phyloP scores from a whole-genome alignment of 2,113 vertebrate genomes.

The Cavia porcellus region DNA sequence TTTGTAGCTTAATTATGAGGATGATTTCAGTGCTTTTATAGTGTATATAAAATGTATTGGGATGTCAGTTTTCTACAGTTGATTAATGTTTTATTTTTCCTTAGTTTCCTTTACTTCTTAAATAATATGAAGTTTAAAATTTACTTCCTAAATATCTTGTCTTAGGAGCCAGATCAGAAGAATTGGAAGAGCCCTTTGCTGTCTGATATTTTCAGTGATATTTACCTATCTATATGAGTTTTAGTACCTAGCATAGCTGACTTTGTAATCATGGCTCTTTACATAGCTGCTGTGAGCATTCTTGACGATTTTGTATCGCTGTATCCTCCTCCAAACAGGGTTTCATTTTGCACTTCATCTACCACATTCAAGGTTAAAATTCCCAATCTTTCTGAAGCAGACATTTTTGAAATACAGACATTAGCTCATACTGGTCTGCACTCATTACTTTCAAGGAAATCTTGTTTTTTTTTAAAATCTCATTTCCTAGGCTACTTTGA shows the following conservation, averaged over 20 bases:
- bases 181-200: background rate
- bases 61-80: background rate
- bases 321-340: background rate
- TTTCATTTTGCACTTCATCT: background rate
- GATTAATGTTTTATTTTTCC: background rate
- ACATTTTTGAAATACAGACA: background rate
- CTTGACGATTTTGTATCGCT: background rate
- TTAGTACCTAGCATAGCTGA: too few species aligned
- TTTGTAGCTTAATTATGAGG: background rate
- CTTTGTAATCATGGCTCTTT: too few species aligned
- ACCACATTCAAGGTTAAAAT: background rate
- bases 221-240: too few species aligned
- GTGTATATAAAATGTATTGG: background rate
- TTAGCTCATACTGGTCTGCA: background rate
- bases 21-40: background rate
- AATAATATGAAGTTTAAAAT: background rate
- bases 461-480: background rate
- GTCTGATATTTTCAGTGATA: too few species aligned
- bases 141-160: background rate
- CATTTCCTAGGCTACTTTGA: background rate
- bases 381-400: background rate
- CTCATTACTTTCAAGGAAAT: background rate
- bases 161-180: background rate
- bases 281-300: background rate
- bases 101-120: background rate